Conservation (phyloP, 2,888 invertebrate genomes). For the Phyllotreta cruciferae region DNA sequence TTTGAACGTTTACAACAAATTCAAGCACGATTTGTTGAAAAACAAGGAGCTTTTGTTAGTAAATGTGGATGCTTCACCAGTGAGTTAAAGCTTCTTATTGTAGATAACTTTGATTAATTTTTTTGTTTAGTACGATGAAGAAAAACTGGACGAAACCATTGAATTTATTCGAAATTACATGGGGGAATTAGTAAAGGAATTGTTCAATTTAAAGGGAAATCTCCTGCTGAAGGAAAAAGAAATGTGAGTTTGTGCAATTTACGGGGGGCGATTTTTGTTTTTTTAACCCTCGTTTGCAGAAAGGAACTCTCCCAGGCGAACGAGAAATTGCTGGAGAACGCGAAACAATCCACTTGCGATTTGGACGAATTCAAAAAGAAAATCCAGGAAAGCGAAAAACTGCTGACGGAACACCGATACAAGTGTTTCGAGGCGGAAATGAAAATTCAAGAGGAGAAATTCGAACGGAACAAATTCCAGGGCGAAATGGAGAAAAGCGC, state of each 20-base stretch:
- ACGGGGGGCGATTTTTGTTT: not conserved
- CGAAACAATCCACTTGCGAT: conserved; percentile 43
- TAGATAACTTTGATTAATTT: not conserved
- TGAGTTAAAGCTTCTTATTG: not conserved
- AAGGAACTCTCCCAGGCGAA: conserved; percentile 44
- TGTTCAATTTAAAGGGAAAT: conserved; percentile 43
- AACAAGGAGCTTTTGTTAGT: conserved; percentile 39
- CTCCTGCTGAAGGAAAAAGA: conserved; percentile 45
- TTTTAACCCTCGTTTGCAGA: conserved; percentile 32
- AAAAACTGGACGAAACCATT: conserved; percentile 48
- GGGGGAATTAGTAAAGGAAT: conserved; percentile 48
- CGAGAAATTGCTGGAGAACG: conserved; percentile 44
- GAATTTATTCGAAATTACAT: conserved; percentile 48
- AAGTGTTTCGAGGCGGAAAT: conserved; percentile 40
- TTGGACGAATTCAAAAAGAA: conserved; percentile 40
- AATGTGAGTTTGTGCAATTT: conserved; percentile 44
- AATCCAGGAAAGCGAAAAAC: conserved; percentile 38
- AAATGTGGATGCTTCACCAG: not conserved
- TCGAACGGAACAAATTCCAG: conserved; percentile 26
- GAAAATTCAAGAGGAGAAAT: conserved; percentile 32
- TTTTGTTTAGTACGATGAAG: conserved; percentile 45
- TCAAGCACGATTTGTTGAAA: conserved; percentile 50
- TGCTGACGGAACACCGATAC: conserved; percentile 37
- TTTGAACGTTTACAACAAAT: conserved; percentile 47
- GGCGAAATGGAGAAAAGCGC: conserved; percentile 30